Evolutionary conservation across 2,888 invertebrate species (phyloP), one percentile per base, ranked within the genome.

Genomic region (Dusona sp.): DNA sequence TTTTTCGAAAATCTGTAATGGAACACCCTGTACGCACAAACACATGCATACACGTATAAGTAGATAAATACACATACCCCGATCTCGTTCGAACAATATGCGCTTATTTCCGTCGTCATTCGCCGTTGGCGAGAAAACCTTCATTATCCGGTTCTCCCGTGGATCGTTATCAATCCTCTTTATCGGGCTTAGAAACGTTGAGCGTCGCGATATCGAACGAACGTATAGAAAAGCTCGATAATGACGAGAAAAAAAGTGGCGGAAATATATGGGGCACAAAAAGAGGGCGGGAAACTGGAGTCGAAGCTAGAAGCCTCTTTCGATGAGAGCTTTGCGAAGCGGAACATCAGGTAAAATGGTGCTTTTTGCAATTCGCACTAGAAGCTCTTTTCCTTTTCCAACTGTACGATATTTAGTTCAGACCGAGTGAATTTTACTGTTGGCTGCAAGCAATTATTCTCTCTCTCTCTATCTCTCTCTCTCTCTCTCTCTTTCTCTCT

Each of bases 121-220:
- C 80, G 84, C 83, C 85, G 72, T 80, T 78, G 83, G 85, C 85
- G 48, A 85, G 65, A 79, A 86, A 83, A 89, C 88, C 88, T 89
- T 89, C 89, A 89, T 89, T 89, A 89, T 89, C 87, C 79, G 57
- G 74, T 80, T 68, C 78, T 65, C 73, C 67, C 77, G 36, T 68
- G 86, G 86, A 42, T 88, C 88, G 89, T 88, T 89, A 89, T 87
- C 87, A 87, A 87, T 86, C 82, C 83, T 89, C 84, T 87, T 87
- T 87, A 88, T 89, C 86, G 70, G 74, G 82, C 81, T 81, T 72
- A 81, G 87, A 83, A 77, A 82, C 83, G 86, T 83, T 80, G 83
- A 65, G 70, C 85, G 79, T 77, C 79, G 79, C 77, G 72, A 75
- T 81, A 87, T 88, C 86, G 81, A 85, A 81, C 61, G 67, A n/a